Conservation (phyloP, 2,888 invertebrate genomes). For the Microplitis deprimator region DNA sequence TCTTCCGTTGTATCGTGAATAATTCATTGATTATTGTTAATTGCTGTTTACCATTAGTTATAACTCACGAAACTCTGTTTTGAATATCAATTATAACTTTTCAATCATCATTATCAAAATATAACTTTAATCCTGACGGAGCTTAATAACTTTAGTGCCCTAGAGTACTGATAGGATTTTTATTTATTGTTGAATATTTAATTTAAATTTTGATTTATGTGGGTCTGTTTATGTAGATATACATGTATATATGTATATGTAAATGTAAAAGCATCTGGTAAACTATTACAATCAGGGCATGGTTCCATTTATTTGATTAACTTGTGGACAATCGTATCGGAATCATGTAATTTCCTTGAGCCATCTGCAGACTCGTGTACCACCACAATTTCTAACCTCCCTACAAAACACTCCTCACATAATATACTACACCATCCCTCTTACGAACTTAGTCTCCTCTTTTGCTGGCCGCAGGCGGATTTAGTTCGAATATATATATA, state of each 20-base stretch:
- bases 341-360: conserved; percentile 46
- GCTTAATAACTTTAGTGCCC: too few relatives aligned
- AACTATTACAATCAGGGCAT: conserved; percentile 26
- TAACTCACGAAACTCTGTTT: conserved; percentile 33
- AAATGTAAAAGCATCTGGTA: neutral
- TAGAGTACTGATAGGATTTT: too few relatives aligned
- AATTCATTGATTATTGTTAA: conserved; percentile 4
- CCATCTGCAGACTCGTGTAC: conserved; percentile 11
- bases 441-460: conserved; percentile 2
- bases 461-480: conserved; percentile 17
- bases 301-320: conserved; percentile 51
- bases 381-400: neutral
- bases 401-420: neutral
- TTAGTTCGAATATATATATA: conserved; percentile 2
- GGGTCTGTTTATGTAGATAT: neutral
- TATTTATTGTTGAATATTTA: too few relatives aligned
- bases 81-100: conserved; percentile 44
- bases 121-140: too few relatives aligned
- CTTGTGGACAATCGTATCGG: conserved; percentile 31
- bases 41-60: neutral
- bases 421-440: neutral
- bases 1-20: conserved; percentile 4
- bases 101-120: conserved; percentile 15
- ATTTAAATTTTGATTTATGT: too few relatives aligned
- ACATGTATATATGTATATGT: neutral